These are phyloP conservation scores for Ostrea edulis DNA, from an alignment of 1,140 invertebrate genomes.

Conservation along the genomic window DNA sequence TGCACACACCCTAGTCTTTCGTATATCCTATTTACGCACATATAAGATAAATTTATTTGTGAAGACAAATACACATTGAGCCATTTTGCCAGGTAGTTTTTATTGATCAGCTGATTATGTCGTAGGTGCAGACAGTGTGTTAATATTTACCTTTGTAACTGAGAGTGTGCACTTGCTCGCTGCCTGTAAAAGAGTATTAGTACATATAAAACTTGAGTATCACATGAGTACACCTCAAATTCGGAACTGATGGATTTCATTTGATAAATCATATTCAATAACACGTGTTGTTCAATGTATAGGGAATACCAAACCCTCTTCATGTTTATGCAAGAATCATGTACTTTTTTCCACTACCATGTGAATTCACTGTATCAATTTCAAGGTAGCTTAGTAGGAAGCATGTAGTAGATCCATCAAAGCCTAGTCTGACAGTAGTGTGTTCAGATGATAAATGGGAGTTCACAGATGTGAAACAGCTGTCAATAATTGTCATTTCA, in stretches of 20 bases:
- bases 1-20: slow-evolving; percentile 8
- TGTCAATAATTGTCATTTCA: slow-evolving; percentile 10
- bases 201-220: not conserved
- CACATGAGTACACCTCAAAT: not conserved
- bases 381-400: not conserved
- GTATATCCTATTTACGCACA: not conserved
- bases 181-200: slow-evolving; percentile 20
- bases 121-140: not conserved
- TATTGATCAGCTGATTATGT: slow-evolving; percentile 20
- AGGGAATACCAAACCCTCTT: too few species aligned
- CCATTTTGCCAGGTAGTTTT: not conserved
- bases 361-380: not conserved
- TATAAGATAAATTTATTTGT: slow-evolving; percentile 26
- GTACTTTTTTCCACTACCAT: not conserved
- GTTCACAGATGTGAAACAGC: slow-evolving; percentile 30
- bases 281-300: too few species aligned
- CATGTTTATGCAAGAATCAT: too few species aligned
- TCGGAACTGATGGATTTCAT: not conserved
- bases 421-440: slow-evolving; percentile 9
- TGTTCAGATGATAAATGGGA: slow-evolving; percentile 2
- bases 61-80: not conserved
- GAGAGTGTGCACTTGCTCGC: slow-evolving; percentile 6
- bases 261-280: too few species aligned
- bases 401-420: slow-evolving; percentile 21
- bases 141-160: slow-evolving; percentile 36